Percentiles rank a stretch among this genome's conserved stretches.
These are phyloP conservation scores for Leptocoma aspasia DNA, from an alignment of 2,113 vertebrate species.

Conservation along the genomic window DNA sequence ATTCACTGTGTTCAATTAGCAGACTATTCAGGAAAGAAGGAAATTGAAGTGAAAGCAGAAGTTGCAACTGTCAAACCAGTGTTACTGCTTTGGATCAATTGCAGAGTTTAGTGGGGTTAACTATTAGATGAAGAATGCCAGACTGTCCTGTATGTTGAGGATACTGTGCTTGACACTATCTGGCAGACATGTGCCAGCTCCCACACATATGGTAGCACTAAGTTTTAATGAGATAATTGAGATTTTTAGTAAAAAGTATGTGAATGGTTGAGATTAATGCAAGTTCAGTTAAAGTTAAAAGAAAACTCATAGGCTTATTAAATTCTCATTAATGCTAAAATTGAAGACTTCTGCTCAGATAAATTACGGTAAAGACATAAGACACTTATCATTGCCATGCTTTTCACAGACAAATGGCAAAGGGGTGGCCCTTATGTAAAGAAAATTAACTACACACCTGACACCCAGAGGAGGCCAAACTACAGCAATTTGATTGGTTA, in stretches of 20 bases:
- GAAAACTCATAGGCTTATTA: not conserved
- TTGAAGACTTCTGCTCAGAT: not conserved
- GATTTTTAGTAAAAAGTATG: not conserved
- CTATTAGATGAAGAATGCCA: not conserved
- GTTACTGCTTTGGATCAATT: not conserved
- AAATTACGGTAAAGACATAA: not conserved
- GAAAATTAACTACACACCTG: not conserved
- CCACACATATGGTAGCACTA: not conserved
- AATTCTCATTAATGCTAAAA: not conserved
- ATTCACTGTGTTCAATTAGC: not conserved
- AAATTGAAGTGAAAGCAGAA: not conserved
- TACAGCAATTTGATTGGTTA: fast-evolving
- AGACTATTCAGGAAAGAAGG: not conserved
- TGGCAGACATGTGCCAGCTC: not conserved
- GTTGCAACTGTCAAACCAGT: not conserved
- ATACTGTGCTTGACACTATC: not conserved
- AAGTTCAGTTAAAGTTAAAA: not conserved
- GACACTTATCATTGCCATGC: fast-evolving
- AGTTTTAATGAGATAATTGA: not conserved
- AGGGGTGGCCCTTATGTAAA: not conserved
- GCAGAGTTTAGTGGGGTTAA: not conserved
- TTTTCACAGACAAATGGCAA: not conserved
- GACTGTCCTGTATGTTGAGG: not conserved
- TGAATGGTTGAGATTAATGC: not conserved
- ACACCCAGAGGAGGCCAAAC: fast-evolving